Percentiles rank a stretch among this genome's conserved stretches.
These are phyloP conservation scores for Gymnoscopelus braueri DNA, from an alignment of 2,797 vertebrate genomes.

Conservation along the genomic window DNA sequence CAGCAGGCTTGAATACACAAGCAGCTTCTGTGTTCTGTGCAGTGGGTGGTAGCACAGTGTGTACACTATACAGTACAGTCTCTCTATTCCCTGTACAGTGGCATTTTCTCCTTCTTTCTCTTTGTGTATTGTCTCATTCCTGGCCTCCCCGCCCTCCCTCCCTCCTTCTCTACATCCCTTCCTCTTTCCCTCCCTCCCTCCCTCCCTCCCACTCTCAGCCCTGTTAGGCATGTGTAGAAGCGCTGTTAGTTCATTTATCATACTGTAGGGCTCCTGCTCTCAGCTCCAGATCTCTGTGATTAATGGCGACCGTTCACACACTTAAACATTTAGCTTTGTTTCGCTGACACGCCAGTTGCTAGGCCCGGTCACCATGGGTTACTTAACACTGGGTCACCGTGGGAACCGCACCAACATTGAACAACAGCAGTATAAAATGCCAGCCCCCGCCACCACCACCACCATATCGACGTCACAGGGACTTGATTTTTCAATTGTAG, in stretches of 20 bases:
- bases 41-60: constrained; percentile 6
- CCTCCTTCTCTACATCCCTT: too few relatives aligned
- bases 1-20: constrained; percentile 35
- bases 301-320: constrained; percentile 75
- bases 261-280: constrained; percentile 60
- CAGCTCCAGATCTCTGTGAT: constrained; percentile 68
- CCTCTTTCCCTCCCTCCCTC: neutral
- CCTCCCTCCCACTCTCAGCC: constrained; percentile 32
- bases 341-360: constrained; percentile 73
- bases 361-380: constrained; percentile 62
- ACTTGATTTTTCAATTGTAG: constrained; percentile 8
- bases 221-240: constrained; percentile 61
- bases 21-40: constrained; percentile 32
- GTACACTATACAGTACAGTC: neutral
- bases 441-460: neutral
- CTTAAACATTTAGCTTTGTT: constrained; percentile 82
- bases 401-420: constrained; percentile 47
- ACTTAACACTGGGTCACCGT: constrained; percentile 59
- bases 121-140: constrained; percentile 39
- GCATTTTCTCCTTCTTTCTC: constrained; percentile 27
- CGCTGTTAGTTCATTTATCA: constrained; percentile 75
- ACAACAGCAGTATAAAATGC: constrained; percentile 27
- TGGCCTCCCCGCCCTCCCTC: neutral
- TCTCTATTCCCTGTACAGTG: constrained; percentile 40
- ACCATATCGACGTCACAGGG: constrained; percentile 57